Conservation (phyloP, 2,113 vertebrate species). For the Pseudorasbora parva region DNA sequence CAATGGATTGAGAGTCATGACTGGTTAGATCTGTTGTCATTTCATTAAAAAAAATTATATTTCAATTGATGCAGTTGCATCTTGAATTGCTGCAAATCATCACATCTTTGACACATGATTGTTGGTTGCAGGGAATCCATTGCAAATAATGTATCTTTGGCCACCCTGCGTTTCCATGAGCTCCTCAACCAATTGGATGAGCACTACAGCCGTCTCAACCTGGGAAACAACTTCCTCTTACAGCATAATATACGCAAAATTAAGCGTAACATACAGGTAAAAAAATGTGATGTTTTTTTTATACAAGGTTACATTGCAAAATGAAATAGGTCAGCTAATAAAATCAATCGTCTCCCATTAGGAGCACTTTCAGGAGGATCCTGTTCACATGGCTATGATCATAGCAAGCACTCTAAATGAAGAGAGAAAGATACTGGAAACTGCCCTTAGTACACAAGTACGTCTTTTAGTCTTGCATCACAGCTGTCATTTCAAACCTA, state of each 20-base stretch:
- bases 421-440: conserved; percentile 84
- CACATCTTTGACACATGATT: not conserved
- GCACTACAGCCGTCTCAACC: conserved; percentile 80
- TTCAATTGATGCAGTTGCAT: not conserved
- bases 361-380: conserved; percentile 83
- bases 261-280: conserved; percentile 84
- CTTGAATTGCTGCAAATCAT: not conserved
- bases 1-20: conserved; percentile 88
- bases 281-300: not conserved
- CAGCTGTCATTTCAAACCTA: not conserved
- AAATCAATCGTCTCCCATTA: conserved; percentile 56
- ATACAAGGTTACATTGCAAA: not conserved
- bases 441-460: conserved; percentile 68
- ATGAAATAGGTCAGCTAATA: not conserved
- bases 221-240: conserved; percentile 85
- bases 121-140: conserved; percentile 80
- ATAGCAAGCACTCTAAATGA: conserved; percentile 83
- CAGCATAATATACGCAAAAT: conserved; percentile 89
- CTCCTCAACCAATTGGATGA: conserved; percentile 84
- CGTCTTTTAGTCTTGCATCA: not conserved
- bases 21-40: conserved; percentile 78
- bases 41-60: no score
- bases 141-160: conserved; percentile 78
- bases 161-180: conserved; percentile 79
- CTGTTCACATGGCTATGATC: conserved; percentile 84